Base-by-base conservation (phyloP, 2,797 vertebrate genomes). In the Dipus sagitta region DNA sequence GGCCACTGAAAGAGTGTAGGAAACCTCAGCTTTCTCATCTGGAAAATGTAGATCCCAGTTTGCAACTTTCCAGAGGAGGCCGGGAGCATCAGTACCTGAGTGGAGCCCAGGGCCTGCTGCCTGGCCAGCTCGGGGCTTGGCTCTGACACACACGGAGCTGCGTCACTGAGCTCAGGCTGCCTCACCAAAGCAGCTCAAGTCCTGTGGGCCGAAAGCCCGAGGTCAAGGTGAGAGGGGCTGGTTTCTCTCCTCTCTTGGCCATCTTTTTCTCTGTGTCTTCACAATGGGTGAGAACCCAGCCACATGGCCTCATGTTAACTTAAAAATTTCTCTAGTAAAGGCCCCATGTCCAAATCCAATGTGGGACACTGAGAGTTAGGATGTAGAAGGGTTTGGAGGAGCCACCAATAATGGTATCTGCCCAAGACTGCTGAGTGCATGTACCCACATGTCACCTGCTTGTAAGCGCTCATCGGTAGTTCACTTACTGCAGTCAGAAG, bases 261-360 rank as follows among this genome's bases (percentile, higher is more conserved):
- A 0, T 18, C 26, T 64, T 32, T 32, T 23, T 28, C 23, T 30
- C 32, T 32, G 23, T 13, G 20, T 26, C 23, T 42, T 24, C 76
- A 6, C 4, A 1, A 0, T 52, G 15, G 67, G 38, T 6, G 3
- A 24, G 4, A 6, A 1, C 8, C 76, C 47, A 21, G 20, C 30
- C 34, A 20, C 2, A 1, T 47, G 32, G 60, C 20, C 54, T 79
- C 84, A 32, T 89, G 78, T 81, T 86, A 71, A 72, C 32, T 30
- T 76, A 64, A 20, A 70, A 42, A 58, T 38, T 26, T 11, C 38
- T 64, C 52, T 84, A n/a, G 76, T 58, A 80, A 88, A 77, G 38
- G 60, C 34, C 21, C 17, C 79, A 0, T 77, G n/a, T 82, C 52
- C 38, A 85, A 74, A 71, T n/a, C 13, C 15, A 38, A 58, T 86